phyloP scores from a whole-genome alignment of 2,113 vertebrate species.

The Pionites leucogaster region DNA sequence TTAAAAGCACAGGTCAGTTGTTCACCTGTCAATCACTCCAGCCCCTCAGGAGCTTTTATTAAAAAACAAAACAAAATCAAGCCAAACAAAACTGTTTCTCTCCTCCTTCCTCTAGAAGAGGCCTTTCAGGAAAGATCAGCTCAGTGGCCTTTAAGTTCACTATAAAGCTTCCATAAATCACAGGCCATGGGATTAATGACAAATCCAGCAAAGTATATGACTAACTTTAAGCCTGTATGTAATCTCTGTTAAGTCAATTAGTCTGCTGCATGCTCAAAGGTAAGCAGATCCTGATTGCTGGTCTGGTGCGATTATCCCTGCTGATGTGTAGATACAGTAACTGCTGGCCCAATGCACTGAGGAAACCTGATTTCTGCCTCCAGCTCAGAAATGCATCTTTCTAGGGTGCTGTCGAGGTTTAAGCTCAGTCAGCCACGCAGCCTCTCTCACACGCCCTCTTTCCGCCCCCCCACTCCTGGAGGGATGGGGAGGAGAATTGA shows the following conservation, averaged over 20 bases:
- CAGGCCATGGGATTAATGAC: conserved; percentile 8
- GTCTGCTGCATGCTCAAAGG: conserved; percentile 21
- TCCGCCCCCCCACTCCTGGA: no score
- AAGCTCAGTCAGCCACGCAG: no score
- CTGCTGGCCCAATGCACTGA: background rate
- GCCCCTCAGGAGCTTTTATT: background rate
- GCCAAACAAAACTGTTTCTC: background rate
- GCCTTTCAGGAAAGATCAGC: background rate
- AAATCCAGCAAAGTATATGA: conserved; percentile 12
- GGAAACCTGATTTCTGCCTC: background rate
- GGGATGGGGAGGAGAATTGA: no score
- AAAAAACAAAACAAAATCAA: background rate
- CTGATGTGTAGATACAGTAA: background rate
- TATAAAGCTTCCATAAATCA: background rate
- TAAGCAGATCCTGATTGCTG: conserved; percentile 7
- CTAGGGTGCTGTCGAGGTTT: background rate
- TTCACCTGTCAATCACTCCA: background rate
- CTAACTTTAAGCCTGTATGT: conserved; percentile 51
- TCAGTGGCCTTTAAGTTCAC: background rate
- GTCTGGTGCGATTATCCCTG: conserved; percentile 28
- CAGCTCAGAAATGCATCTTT: background rate
- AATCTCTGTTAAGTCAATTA: conserved; percentile 65
- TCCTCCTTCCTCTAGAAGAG: background rate
- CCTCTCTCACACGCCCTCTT: no score
- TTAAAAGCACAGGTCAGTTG: background rate